Evolutionary conservation across 2,113 vertebrate species (phyloP).

Genomic region (Pachyramphus minor): DNA sequence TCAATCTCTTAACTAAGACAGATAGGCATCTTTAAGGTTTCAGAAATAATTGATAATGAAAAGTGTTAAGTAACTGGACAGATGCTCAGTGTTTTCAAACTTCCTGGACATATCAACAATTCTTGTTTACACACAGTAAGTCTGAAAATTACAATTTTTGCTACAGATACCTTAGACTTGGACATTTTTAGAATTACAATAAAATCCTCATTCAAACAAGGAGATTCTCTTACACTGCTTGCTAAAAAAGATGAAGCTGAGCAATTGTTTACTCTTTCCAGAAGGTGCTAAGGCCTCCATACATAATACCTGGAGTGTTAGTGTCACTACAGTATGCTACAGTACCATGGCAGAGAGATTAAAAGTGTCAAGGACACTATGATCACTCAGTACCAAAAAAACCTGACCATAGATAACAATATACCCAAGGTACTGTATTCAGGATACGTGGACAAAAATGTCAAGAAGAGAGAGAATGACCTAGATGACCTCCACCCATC

Average conservation of each 20-base stretch:
- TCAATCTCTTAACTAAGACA: not conserved
- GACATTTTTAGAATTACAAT: not conserved
- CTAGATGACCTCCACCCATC: not conserved
- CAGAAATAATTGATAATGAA: not conserved
- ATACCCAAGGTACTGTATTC: not conserved
- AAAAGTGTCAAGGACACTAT: not conserved
- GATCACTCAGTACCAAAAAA: not conserved
- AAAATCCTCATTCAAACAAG: not conserved
- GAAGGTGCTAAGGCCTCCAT: not conserved
- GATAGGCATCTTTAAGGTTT: not conserved
- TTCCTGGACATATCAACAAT: not conserved
- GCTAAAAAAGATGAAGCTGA: not conserved
- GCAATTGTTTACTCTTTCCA: not conserved
- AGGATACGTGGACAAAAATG: not conserved
- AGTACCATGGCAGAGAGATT: not conserved
- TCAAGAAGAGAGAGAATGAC: not conserved
- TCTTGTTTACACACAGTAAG: not conserved
- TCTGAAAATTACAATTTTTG: not conserved
- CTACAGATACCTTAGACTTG: not conserved
- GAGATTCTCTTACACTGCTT: not conserved
- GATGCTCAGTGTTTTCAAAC: not conserved
- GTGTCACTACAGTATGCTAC: not conserved
- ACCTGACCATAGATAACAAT: not conserved
- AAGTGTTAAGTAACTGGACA: not conserved
- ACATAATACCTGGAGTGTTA: not conserved